Conservation (phyloP, 2,113 vertebrate species). For the Anolis sagrei region DNA sequence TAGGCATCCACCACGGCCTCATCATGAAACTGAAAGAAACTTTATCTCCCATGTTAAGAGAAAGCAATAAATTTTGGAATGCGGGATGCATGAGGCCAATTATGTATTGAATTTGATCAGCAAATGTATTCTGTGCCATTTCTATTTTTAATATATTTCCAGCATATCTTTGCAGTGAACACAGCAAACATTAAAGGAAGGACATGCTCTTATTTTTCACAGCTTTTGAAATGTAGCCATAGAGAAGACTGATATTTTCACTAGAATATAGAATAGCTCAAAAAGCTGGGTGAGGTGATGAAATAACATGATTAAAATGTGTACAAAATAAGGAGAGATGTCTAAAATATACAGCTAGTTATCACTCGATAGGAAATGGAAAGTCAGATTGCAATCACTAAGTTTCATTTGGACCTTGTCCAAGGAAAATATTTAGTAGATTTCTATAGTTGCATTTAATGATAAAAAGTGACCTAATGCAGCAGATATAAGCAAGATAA, state of each 20-base stretch:
- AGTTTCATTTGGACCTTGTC: neutral
- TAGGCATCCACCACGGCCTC: slow-evolving; percentile 51
- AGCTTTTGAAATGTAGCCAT: slow-evolving; percentile 14
- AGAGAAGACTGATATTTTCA: slow-evolving; percentile 4
- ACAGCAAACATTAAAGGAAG: neutral
- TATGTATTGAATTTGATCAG: slow-evolving; percentile 48
- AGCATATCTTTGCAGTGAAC: slow-evolving; percentile 2
- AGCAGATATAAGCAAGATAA: neutral
- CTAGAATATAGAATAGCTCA: neutral
- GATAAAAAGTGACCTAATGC: neutral
- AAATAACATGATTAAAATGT: neutral
- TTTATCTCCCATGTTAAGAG: slow-evolving; percentile 53
- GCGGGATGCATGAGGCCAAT: slow-evolving; percentile 37
- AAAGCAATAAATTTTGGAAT: slow-evolving; percentile 42
- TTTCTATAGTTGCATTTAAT: neutral
- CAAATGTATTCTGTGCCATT: slow-evolving; percentile 58
- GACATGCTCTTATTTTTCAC: slow-evolving; percentile 14
- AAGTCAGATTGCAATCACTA: neutral
- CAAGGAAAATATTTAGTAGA: neutral
- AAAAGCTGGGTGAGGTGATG: slow-evolving; percentile 4
- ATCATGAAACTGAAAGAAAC: slow-evolving; percentile 53
- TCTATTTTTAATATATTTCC: slow-evolving; percentile 36
- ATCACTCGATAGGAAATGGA: neutral
- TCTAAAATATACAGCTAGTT: neutral
- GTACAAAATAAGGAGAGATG: neutral